Conservation (phyloP, 2,797 vertebrate species). For the Hypotaenidia okinawae region DNA sequence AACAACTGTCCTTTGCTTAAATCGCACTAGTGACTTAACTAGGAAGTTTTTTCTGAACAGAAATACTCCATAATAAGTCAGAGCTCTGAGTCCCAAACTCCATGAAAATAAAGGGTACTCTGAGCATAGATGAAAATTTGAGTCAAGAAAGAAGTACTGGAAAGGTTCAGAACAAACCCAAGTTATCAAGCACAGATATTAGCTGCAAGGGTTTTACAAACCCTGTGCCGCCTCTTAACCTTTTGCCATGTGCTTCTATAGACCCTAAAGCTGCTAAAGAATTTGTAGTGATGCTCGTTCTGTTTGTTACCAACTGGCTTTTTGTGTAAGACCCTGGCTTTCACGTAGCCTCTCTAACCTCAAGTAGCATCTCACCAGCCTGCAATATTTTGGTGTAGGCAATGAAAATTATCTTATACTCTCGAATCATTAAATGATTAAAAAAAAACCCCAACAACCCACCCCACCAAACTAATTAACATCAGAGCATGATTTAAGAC, state of each 20-base stretch:
- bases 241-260: not conserved
- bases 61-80: not conserved
- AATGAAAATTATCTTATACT: slow-evolving; percentile 39
- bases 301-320: not conserved
- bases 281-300: not conserved
- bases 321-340: not conserved
- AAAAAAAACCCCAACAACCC: not conserved
- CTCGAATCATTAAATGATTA: slow-evolving; percentile 18
- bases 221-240: not conserved
- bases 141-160: not conserved
- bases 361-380: not conserved
- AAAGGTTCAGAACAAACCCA: not conserved
- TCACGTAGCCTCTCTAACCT: not conserved
- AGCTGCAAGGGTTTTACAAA: not conserved
- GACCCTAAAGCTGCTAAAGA: not conserved
- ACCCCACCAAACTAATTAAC: slow-evolving; percentile 57
- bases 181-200: not conserved
- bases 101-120: not conserved
- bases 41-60: not conserved
- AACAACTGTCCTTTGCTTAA: too few relatives aligned
- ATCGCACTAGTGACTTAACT: too few relatives aligned
- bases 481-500: slow-evolving; percentile 56
- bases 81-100: not conserved
- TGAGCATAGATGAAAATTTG: not conserved
- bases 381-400: slow-evolving; percentile 5